Conservation (phyloP, 2,797 vertebrate species). For the Onychomys arenicola region DNA sequence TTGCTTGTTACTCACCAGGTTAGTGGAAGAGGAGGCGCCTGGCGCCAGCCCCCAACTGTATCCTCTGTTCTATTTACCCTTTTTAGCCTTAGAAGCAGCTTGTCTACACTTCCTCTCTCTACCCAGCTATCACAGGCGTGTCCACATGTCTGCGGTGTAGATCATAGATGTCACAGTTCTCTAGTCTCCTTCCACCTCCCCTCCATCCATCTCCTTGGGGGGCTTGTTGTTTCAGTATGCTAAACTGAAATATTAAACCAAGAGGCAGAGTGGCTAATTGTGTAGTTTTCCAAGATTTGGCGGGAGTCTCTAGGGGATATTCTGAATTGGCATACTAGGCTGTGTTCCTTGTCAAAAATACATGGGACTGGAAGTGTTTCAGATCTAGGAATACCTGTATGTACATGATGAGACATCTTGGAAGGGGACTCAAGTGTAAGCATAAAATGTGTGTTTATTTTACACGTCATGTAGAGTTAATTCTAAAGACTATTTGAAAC, state of each 20-base stretch:
- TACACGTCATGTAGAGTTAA: neutral
- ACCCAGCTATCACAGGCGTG: too few species aligned
- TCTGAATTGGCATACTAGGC: neutral
- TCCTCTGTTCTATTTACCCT: neutral
- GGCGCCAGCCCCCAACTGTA: neutral
- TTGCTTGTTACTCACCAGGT: neutral
- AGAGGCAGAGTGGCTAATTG: neutral
- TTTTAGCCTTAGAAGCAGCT: neutral
- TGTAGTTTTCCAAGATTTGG: neutral
- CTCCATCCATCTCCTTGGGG: neutral
- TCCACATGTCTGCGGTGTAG: neutral
- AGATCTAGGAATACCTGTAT: neutral
- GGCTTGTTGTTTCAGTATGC: neutral
- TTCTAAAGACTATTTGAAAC: neutral
- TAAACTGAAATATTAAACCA: conserved; percentile 38
- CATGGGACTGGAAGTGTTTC: neutral
- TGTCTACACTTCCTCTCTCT: neutral
- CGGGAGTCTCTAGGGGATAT: neutral
- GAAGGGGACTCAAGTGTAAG: neutral
- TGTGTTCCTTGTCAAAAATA: neutral
- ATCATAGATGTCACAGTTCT: neutral
- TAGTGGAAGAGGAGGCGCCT: neutral
- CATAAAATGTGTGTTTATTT: neutral
- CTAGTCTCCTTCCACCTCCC: neutral
- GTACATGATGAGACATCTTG: neutral